These are phyloP conservation scores for Salvelinus namaycush DNA, from an alignment of 2,113 vertebrate species.

Conservation along the genomic window DNA sequence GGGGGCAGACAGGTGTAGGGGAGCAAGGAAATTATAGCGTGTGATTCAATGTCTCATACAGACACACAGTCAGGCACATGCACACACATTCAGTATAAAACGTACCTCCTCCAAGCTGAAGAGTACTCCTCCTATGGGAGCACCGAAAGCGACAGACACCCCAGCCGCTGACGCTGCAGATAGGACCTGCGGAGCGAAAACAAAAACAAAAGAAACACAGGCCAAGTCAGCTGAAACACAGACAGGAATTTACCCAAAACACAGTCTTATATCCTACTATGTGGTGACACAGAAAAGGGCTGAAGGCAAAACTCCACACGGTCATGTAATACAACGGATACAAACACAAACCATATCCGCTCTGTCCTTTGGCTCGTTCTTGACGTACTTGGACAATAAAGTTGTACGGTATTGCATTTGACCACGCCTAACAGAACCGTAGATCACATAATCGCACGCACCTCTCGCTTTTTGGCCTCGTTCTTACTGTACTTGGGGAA, in stretches of 20 bases:
- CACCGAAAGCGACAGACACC: slow-evolving; percentile 96
- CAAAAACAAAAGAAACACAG: slow-evolving; percentile 14
- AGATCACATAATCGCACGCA: slow-evolving; percentile 47
- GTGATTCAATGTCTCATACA: too few relatives aligned
- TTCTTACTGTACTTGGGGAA: slow-evolving; percentile 99
- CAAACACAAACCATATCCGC: slow-evolving; percentile 62
- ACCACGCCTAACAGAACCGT: not conserved
- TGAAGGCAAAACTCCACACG: too few relatives aligned
- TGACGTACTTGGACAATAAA: slow-evolving; percentile 97
- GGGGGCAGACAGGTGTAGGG: too few relatives aligned
- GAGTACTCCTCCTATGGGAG: slow-evolving; percentile 97
- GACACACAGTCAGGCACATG: too few relatives aligned
- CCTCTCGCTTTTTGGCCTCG: slow-evolving; percentile 98
- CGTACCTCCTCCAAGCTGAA: slow-evolving; percentile 97
- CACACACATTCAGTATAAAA: not conserved
- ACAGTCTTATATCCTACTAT: not conserved
- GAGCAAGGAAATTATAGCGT: too few relatives aligned
- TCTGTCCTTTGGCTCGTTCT: slow-evolving; percentile 98
- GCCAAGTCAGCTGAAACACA: not conserved
- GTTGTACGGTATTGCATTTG: too few relatives aligned
- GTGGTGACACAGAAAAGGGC: not conserved
- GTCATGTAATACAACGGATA: not conserved
- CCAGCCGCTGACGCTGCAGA: slow-evolving; percentile 97
- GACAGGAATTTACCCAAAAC: not conserved
- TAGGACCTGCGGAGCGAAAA: slow-evolving; percentile 79